Conservation (phyloP, 2,888 invertebrate species). For the Nomada fucata region DNA sequence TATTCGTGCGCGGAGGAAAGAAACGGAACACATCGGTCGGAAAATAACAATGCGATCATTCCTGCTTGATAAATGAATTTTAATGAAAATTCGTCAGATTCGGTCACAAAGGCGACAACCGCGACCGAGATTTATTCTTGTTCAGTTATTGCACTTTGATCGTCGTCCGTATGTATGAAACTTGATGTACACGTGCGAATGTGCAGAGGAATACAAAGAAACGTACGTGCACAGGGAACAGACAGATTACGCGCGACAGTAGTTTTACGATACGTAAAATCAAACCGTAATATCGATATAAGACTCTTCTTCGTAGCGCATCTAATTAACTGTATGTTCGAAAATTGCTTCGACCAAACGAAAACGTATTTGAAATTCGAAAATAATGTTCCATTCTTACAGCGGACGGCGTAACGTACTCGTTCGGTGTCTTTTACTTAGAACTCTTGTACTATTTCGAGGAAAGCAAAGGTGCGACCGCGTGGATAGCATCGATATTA, state of each 20-base stretch:
- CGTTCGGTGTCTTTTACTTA: constrained; percentile 96
- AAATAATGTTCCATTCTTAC: constrained; percentile 82
- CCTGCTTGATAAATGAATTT: not conserved
- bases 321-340: not conserved
- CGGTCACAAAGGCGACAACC: constrained; percentile 1
- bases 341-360: not conserved
- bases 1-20: not conserved
- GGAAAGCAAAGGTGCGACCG: constrained; percentile 93
- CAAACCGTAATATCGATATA: not conserved
- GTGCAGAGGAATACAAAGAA: too few relatives aligned
- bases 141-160: constrained; percentile 38
- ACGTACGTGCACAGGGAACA: not conserved
- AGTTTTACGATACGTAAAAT: constrained; percentile 33
- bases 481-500: constrained; percentile 97
- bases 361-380: not conserved
- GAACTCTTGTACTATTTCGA: constrained; percentile 94
- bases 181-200: not conserved
- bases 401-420: constrained; percentile 99
- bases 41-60: not conserved
- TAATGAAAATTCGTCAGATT: constrained; percentile 2
- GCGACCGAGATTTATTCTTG: constrained; percentile 22
- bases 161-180: constrained; percentile 14
- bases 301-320: not conserved
- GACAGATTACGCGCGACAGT: constrained; percentile 23
- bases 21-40: not conserved